These are phyloP conservation scores for Benitochromis conjunctus DNA, from an alignment of 2,113 vertebrate species.

Conservation along the genomic window DNA sequence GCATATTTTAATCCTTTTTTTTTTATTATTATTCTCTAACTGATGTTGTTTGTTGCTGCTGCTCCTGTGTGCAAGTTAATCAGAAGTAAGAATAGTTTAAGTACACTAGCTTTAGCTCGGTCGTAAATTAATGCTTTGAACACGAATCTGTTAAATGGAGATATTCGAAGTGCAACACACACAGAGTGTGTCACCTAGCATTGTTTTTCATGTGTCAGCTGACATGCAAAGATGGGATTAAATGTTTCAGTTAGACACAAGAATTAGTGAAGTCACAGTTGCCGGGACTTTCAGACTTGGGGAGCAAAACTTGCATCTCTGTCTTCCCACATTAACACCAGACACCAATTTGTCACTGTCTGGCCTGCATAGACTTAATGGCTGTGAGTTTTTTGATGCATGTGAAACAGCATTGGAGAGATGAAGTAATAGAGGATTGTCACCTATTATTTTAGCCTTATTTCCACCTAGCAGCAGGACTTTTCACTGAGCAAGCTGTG, in stretches of 20 bases:
- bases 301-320: background rate
- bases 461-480: background rate
- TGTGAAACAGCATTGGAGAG: background rate
- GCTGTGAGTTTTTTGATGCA: background rate
- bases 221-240: background rate
- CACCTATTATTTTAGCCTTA: background rate
- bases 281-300: background rate
- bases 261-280: background rate
- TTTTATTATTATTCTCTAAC: background rate
- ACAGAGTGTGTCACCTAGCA: background rate
- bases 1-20: background rate
- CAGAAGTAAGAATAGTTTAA: slow-evolving; percentile 3
- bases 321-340: background rate
- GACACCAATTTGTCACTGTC: background rate
- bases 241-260: background rate
- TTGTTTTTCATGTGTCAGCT: background rate
- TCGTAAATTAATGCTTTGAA: background rate
- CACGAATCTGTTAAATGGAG: background rate
- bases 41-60: background rate
- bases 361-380: background rate
- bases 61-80: background rate
- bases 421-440: background rate
- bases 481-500: background rate
- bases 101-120: background rate
- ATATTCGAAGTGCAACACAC: background rate